Base-by-base conservation (phyloP, 2,888 invertebrate species). In the Acleris cristana region DNA sequence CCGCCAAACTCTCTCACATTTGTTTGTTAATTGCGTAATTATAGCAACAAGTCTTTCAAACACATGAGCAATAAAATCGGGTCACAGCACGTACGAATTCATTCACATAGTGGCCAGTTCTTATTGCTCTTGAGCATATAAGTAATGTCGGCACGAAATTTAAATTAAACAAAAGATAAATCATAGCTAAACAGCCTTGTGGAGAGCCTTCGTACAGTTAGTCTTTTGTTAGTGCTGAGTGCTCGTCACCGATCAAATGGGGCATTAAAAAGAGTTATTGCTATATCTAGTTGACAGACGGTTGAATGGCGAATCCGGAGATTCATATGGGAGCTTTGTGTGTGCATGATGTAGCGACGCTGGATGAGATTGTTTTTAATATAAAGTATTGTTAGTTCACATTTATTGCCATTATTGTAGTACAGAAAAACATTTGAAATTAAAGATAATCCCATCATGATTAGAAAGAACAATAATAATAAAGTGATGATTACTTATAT, bases 221-320 rank as follows among this genome's bases (percentile, higher is more conserved):
- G 73, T 77, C 85, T 81, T 87, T 92, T 90, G 89, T 90, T 72
- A 68, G 74, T 82, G 87, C 84, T 81, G 83, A 87, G 82, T 79
- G 80, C 82, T 80, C 77, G 84, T 79, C 80, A 81, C 79, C 82
- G 86, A 90, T 92, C 90, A 91, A 90, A 91, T 89, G 83, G 82
- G 80, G 79, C 88, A 92, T 90, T 91, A 92, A 85, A 87, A 90
- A 90, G 90, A 92, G 83, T 86, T 87, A 92, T 92, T 82, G 81
- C 86, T 82, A 79, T 87, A 85, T 85, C 85, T 84, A 87, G 84
- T 81, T 90, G 88, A 88, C 89, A 87, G 77, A 40, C 75, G 76
- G 65, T 76, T 88, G 89, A 90, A 91, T 90, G 75, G 87, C 77
- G 81, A 85, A 86, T 86, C 80, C 81, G 76, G 74, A 80, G 81